phyloP scores from a whole-genome alignment of 2,113 vertebrate species.

The Trematocara marginatum region DNA sequence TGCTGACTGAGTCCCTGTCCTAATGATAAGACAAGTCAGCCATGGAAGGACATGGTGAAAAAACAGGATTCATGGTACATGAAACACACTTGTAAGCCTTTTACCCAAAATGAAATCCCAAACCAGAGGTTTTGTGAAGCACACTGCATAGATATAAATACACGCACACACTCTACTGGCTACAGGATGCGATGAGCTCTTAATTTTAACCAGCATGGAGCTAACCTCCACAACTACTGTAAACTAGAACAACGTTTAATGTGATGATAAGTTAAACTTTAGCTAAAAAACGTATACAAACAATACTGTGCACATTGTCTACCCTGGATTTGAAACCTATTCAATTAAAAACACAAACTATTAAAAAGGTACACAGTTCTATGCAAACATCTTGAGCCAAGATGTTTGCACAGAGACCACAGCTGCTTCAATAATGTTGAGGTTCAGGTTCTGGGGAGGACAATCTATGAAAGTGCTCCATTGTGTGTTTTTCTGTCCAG shows the following conservation, averaged over 20 bases:
- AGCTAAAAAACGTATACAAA: neutral
- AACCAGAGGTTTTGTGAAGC: neutral
- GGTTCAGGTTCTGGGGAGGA: neutral
- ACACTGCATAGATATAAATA: neutral
- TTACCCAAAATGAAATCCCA: neutral
- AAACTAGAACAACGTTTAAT: neutral
- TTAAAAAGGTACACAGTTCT: neutral
- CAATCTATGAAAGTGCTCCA: neutral
- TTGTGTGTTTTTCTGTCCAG: neutral
- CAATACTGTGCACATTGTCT: neutral
- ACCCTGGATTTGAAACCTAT: neutral
- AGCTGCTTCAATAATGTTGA: neutral
- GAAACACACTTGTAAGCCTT: neutral
- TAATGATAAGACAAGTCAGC: constrained; percentile 15
- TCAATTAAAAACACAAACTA: neutral
- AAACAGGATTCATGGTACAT: neutral
- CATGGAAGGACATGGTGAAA: neutral
- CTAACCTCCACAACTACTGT: neutral
- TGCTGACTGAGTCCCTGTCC: neutral
- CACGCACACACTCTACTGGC: neutral
- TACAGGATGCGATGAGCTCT: neutral
- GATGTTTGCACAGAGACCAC: neutral
- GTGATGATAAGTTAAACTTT: neutral
- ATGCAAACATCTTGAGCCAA: too few relatives aligned
- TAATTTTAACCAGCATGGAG: neutral